phyloP scores from a whole-genome alignment of 2,888 invertebrate genomes.

The Globia sparganii region DNA sequence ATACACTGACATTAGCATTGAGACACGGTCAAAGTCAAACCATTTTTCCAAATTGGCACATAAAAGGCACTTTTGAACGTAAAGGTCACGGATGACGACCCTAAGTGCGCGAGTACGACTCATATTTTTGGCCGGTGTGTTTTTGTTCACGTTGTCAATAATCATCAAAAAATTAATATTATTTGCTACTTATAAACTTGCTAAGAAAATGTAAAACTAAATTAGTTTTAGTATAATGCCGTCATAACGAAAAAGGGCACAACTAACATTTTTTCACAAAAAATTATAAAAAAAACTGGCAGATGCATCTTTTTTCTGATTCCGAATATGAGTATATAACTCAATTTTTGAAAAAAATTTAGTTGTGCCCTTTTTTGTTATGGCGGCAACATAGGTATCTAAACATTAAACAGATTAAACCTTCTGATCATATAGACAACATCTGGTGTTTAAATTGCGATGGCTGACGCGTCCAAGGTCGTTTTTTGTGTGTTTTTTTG shows the following conservation, averaged over 20 bases:
- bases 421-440: conserved; percentile 22
- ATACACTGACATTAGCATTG: neutral
- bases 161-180: neutral
- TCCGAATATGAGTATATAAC: too few relatives aligned
- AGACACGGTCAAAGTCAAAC: neutral
- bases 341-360: too few relatives aligned
- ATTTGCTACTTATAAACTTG: neutral
- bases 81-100: neutral
- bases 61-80: neutral
- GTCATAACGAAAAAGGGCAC: too few relatives aligned
- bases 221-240: neutral
- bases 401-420: neutral
- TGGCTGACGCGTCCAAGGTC: conserved; percentile 33
- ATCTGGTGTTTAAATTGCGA: neutral
- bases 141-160: neutral
- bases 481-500: conserved; percentile 30
- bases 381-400: too few relatives aligned
- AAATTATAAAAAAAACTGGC: too few relatives aligned
- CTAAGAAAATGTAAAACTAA: neutral
- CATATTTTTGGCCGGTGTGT: neutral
- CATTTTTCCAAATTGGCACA: neutral
- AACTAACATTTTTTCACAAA: too few relatives aligned
- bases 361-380: too few relatives aligned
- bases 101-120: too few relatives aligned
- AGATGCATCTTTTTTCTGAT: too few relatives aligned